A percentile compares a stretch with the other conserved stretches of the same genome.
Evolutionary conservation across 1,140 invertebrate species (phyloP).

Genomic region (Nephila pilipes): DNA sequence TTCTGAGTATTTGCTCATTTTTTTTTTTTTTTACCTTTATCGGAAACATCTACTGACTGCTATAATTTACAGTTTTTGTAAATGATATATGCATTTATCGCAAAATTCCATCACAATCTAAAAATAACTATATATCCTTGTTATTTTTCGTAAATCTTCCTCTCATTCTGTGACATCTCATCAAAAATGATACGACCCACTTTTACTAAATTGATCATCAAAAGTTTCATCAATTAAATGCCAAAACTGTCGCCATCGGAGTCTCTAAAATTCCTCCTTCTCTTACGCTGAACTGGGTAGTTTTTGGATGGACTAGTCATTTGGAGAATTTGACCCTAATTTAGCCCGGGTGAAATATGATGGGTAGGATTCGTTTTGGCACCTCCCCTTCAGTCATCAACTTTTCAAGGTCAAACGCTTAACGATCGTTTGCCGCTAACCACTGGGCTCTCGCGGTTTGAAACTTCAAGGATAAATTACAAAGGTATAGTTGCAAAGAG

Average conservation of each 20-base stretch:
- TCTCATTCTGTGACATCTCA: too few relatives aligned
- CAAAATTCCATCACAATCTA: too few relatives aligned
- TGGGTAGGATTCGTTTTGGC: neutral
- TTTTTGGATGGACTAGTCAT: neutral
- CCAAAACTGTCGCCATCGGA: neutral
- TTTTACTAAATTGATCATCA: neutral
- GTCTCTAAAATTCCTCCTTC: too few relatives aligned
- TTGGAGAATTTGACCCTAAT: neutral
- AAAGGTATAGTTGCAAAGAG: conserved; percentile 27
- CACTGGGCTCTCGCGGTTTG: neutral
- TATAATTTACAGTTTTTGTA: too few relatives aligned
- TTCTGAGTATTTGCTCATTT: too few relatives aligned
- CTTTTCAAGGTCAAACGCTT: neutral
- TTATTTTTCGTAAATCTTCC: too few relatives aligned
- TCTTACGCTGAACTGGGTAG: neutral
- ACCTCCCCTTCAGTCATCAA: neutral
- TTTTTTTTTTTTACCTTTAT: too few relatives aligned
- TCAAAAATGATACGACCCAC: neutral
- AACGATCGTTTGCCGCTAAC: neutral
- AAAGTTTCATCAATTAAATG: neutral
- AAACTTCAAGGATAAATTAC: neutral
- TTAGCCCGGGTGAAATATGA: neutral
- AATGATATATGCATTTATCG: too few relatives aligned
- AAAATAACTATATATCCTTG: too few relatives aligned
- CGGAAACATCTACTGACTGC: too few relatives aligned